Conservation (phyloP, 1,140 invertebrate species). For the Macrotrachela quadricornifera region DNA sequence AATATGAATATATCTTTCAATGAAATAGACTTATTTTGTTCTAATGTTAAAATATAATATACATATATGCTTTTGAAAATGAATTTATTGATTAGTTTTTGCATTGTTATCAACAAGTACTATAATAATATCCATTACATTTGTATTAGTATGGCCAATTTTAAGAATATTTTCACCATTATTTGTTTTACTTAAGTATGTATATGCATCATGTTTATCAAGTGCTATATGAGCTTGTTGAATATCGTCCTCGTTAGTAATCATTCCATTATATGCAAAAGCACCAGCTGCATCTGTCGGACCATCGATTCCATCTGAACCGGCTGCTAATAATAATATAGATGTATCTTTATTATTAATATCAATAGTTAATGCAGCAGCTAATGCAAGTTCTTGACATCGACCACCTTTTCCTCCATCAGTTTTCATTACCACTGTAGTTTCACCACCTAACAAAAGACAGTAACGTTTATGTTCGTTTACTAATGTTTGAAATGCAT, state of each 20-base stretch:
- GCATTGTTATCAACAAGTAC: too few relatives aligned
- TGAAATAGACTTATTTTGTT: too few relatives aligned
- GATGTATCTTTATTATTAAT: slow-evolving; percentile 9
- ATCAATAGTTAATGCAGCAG: slow-evolving; percentile 38
- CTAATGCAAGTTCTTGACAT: slow-evolving; percentile 69
- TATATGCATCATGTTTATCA: slow-evolving; percentile 61
- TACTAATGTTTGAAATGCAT: slow-evolving; percentile 13
- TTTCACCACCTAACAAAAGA: slow-evolving; percentile 63
- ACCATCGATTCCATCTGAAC: slow-evolving; percentile 93
- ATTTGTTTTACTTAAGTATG: slow-evolving; percentile 42
- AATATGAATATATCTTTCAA: too few relatives aligned
- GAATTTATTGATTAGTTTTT: too few relatives aligned
- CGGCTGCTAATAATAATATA: slow-evolving; percentile 19
- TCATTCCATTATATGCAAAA: neutral
- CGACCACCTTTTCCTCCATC: slow-evolving; percentile 58
- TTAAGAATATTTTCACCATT: slow-evolving; percentile 43
- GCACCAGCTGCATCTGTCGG: slow-evolving; percentile 69
- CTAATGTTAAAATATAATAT: too few relatives aligned
- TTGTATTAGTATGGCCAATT: slow-evolving; percentile 78
- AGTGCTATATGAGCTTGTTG: slow-evolving; percentile 23
- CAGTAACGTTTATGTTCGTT: slow-evolving; percentile 32
- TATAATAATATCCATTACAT: slow-evolving; percentile 64
- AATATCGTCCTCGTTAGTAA: neutral
- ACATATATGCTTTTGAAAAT: too few relatives aligned
- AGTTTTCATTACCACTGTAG: slow-evolving; percentile 51